Evolutionary conservation across 2,797 vertebrate species (phyloP).

Genomic region (Eulemur albifrons): DNA sequence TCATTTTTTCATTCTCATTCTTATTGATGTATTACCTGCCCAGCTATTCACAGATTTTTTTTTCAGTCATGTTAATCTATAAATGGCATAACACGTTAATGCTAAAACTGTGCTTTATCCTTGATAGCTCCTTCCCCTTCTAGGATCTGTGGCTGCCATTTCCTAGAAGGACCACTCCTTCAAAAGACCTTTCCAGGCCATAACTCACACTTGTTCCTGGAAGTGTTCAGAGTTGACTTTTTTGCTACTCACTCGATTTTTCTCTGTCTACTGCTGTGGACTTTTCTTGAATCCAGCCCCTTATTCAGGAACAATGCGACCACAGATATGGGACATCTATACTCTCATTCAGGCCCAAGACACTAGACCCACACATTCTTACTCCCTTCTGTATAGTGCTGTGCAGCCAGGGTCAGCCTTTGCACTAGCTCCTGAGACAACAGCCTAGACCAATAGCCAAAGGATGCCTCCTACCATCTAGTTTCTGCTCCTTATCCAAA

Average conservation of each 20-base stretch:
- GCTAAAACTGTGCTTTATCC: background rate
- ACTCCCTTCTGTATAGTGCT: background rate
- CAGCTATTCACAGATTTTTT: background rate
- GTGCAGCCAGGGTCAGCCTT: background rate
- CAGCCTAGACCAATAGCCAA: accelerated
- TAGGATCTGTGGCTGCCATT: background rate
- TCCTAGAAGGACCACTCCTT: background rate
- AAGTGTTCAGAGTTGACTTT: background rate
- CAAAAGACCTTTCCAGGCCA: background rate
- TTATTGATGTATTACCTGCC: background rate
- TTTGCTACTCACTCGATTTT: background rate
- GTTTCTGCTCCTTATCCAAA: background rate
- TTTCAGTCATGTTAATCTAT: background rate
- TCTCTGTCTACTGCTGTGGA: background rate
- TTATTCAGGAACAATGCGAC: background rate
- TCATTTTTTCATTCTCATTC: background rate
- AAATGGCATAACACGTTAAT: background rate
- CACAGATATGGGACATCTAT: background rate
- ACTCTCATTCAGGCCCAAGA: background rate
- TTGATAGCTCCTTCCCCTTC: background rate
- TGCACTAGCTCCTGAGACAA: background rate
- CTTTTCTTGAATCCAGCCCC: background rate
- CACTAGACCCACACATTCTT: background rate
- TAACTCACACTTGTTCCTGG: background rate
- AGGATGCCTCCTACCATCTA: accelerated